Base-by-base conservation (phyloP, 2,888 invertebrate genomes). In the Acleris cristana region DNA sequence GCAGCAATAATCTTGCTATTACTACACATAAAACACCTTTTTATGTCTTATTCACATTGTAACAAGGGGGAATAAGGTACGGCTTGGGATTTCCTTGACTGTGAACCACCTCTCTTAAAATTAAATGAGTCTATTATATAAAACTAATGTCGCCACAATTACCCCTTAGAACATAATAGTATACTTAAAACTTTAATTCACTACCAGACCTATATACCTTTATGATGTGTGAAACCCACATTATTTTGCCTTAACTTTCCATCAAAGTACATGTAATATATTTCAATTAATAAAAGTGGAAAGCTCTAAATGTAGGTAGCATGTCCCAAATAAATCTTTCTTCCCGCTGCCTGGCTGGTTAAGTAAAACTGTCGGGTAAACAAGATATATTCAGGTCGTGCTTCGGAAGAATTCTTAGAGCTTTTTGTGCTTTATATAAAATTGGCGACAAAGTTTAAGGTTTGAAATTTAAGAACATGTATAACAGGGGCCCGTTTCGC, bases 361-460 rank as follows among this genome's bases (percentile, higher is more conserved):
- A 49, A 66, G 65, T 66, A 61, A 61, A 66, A 66, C 49, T 44
- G 55, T 56, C 56, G 56, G 40, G 56, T 44, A 56, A 56, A 56
- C 61, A 61, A 61, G 61, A 61, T 52, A 66, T 62, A 57, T 66
- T 49, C 45, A 56, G 45, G 62, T 7, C 62, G 57, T 16, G 19
- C 23, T 57, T 48, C 30, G 53, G 21, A 23, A 65, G 49, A 60
- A 54, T 16, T 40, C 40, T 26, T 51, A 66, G 34, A 45, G 51
- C 23, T 58, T 34, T 45, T 26, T 30, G 23, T 56, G 19, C n/a
- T 52, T 44, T 45, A 49, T 23, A 40, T 21, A 26, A 45, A 26
- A 16, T 56, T 3, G 23, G 18, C 40, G 49, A 55, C 26, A 40
- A 40, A 48, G 30, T 64, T 52, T 64, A 44, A 26, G 23, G 30